These are phyloP conservation scores for Malacosoma neustria DNA, from an alignment of 2,888 invertebrate species.

Conservation along the genomic window DNA sequence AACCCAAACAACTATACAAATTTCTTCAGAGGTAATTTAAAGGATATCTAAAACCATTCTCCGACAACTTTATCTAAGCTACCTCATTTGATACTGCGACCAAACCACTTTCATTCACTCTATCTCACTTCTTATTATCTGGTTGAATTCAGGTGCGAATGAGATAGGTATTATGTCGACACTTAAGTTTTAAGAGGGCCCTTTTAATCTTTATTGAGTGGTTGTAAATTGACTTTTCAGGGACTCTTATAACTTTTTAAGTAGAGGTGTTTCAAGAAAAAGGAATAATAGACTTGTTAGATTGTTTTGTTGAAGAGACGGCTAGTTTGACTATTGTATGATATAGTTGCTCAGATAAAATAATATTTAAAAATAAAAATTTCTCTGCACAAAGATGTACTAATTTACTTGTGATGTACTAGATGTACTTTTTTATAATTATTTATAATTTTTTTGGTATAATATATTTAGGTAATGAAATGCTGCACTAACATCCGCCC, in stretches of 20 bases:
- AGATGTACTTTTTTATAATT: no score
- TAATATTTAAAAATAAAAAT: no score
- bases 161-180: slow-evolving; percentile 32
- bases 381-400: no score
- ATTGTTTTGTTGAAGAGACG: no score
- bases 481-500: no score
- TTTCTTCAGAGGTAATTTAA: slow-evolving; percentile 2
- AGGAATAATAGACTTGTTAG: no score
- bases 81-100: slow-evolving; percentile 1
- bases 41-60: slow-evolving; percentile 2
- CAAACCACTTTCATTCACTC: slow-evolving; percentile 15
- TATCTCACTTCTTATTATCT: slow-evolving; percentile 18
- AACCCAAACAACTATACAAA: slow-evolving; percentile 2
- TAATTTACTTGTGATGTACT: no score
- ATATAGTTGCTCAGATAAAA: no score
- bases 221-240: slow-evolving; percentile 37
- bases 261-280: slow-evolving; percentile 13
- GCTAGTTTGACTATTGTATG: no score
- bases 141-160: slow-evolving; percentile 23
- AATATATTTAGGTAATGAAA: no score
- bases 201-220: slow-evolving; percentile 44
- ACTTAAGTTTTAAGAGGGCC: slow-evolving; percentile 35
- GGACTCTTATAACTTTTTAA: slow-evolving; percentile 18
- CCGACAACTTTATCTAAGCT: slow-evolving; percentile 1
- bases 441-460: no score